Conservation (phyloP, 2,888 invertebrate species). For the Fragum whitleyi region DNA sequence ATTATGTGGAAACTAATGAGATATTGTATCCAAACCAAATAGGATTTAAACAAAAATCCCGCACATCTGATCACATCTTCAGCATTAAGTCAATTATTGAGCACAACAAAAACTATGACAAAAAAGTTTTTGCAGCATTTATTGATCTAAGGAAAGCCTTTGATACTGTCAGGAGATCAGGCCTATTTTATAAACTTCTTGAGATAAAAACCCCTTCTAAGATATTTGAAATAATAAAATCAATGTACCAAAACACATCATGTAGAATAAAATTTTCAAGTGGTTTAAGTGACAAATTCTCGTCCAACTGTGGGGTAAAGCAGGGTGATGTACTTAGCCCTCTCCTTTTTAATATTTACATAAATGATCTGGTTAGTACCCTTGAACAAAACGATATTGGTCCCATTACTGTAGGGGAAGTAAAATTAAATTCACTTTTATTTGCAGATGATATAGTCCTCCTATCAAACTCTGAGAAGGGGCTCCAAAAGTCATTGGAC, state of each 20-base stretch:
- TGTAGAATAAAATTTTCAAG: slow-evolving; percentile 3
- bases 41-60: slow-evolving; percentile 35
- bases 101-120: slow-evolving; percentile 11
- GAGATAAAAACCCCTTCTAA: slow-evolving; percentile 6
- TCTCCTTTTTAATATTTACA: slow-evolving; percentile 28
- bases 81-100: slow-evolving; percentile 40
- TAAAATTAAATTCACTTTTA: no score
- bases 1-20: slow-evolving; percentile 20
- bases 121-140: slow-evolving; percentile 39
- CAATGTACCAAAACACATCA: slow-evolving; percentile 30
- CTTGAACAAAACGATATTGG: no score
- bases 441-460: slow-evolving; percentile 39
- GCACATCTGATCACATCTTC: slow-evolving; percentile 42
- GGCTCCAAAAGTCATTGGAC: slow-evolving; percentile 31
- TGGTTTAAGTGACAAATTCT: no score
- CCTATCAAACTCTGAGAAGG: slow-evolving; percentile 22
- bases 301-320: background rate
- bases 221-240: slow-evolving; percentile 29
- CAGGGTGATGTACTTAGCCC: slow-evolving; percentile 26
- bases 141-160: slow-evolving; percentile 49
- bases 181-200: slow-evolving; percentile 27
- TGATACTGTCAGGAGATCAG: slow-evolving; percentile 44
- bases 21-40: slow-evolving; percentile 34
- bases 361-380: slow-evolving; percentile 34
- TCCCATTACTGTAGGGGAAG: no score